A percentile compares a stretch with the other conserved stretches of the same genome.
Evolutionary conservation across 2,113 vertebrate species (phyloP).

Genomic region (Felis chaus): DNA sequence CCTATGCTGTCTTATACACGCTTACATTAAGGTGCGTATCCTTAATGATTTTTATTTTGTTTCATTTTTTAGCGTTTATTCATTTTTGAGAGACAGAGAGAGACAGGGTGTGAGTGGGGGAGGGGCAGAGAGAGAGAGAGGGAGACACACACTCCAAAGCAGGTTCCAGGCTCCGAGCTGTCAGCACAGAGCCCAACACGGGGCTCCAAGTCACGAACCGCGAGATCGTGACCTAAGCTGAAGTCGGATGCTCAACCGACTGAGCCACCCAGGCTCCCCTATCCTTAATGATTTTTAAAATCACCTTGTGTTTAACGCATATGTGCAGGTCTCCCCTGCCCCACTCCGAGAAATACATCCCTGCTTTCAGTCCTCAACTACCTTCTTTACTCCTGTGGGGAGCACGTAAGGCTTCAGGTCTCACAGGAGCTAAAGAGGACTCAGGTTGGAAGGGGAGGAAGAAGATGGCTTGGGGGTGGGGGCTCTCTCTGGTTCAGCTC

Average conservation of each 20-base stretch:
- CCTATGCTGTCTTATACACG: background rate
- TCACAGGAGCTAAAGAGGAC: background rate
- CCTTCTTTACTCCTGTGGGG: background rate
- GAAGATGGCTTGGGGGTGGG: background rate
- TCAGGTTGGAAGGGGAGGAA: background rate
- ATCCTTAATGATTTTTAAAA: background rate
- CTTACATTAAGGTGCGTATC: background rate
- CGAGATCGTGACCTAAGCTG: too few species aligned
- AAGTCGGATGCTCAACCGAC: too few species aligned
- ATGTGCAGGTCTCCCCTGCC: rapidly evolving
- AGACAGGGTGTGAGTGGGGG: too few species aligned
- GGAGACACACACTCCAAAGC: too few species aligned
- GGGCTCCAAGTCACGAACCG: too few species aligned
- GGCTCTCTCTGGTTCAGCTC: background rate
- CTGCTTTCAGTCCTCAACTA: background rate
- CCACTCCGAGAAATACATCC: background rate
- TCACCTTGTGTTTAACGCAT: background rate
- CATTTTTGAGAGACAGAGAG: too few species aligned
- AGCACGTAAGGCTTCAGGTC: background rate
- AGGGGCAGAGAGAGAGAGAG: too few species aligned
- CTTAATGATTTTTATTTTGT: background rate
- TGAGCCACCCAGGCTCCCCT: too few species aligned
- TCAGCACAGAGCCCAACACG: too few species aligned
- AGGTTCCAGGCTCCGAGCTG: too few species aligned
- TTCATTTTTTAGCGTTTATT: too few species aligned